phyloP scores from a whole-genome alignment of 2,888 invertebrate genomes.

The Platypus cylindrus region DNA sequence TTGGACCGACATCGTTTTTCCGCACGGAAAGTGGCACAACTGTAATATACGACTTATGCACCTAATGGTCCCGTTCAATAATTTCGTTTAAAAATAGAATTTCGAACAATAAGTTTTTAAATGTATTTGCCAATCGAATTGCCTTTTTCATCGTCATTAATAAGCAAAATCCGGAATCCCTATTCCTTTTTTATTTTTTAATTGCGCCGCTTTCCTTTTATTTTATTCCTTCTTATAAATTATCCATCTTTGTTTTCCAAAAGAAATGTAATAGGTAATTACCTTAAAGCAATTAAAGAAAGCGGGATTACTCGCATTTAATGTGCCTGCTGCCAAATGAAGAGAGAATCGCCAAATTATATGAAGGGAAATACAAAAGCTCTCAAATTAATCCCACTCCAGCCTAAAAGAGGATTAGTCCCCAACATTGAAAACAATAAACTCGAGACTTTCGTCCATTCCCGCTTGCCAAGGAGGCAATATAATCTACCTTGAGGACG shows the following conservation, averaged over 20 bases:
- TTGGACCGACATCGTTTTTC: too few relatives aligned
- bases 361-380: conserved; percentile 3
- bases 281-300: conserved; percentile 1
- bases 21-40: too few relatives aligned
- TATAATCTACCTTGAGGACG: conserved; percentile 27
- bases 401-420: conserved; percentile 4
- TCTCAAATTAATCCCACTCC: conserved; percentile 1
- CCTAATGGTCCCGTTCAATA: too few relatives aligned
- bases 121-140: too few relatives aligned
- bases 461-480: conserved; percentile 1
- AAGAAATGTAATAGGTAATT: conserved; percentile 4
- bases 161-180: too few relatives aligned
- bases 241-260: too few relatives aligned
- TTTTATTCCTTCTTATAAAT: neutral
- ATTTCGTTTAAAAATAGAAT: too few relatives aligned
- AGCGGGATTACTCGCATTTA: neutral
- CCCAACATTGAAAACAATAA: conserved; percentile 7
- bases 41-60: too few relatives aligned
- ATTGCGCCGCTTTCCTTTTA: neutral
- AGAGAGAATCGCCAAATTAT: conserved; percentile 4
- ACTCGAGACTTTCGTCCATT: conserved; percentile 3
- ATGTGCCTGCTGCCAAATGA: conserved; percentile 4
- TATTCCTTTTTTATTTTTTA: too few relatives aligned
- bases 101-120: too few relatives aligned
- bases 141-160: too few relatives aligned